Evolutionary conservation across 2,888 invertebrate species (phyloP), one percentile per base, ranked within the genome.

Genomic region (Cepaea hortensis): DNA sequence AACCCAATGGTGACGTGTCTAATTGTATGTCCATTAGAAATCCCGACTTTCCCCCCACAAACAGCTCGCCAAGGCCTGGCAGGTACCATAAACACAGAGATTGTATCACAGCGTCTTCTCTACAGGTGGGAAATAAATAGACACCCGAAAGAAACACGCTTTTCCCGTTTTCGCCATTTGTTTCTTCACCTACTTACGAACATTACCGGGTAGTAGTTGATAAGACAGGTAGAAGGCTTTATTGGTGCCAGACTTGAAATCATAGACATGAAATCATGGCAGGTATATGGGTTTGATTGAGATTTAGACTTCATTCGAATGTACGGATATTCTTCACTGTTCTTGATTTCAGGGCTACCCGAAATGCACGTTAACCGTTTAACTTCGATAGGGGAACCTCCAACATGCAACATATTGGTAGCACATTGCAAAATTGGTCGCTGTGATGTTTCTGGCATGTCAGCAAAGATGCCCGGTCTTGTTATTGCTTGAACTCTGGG

Each of bases 61-160:
- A 48, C 55, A 55, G 55, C 55, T 0, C 75, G 18, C 3, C 46
- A 15, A 50, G 20, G 3, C 7, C 48, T 75, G 48, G 15, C 48
- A 35, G 18, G 75, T 3, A 50, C 15, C 13, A 6, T 75, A 75
- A 75, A 75, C 48, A 75, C 18, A 48, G 18, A 3, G 3, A 46
- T 35, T 18, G 75, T 75, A 18, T 3, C 48, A 18, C 50, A 5
- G 50, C 20, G 13, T 18, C 11, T 48, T 6, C 65, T 48, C 75
- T 48, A 48, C 48, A 48, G 75, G 75, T 18, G 50, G 48, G 48
- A 75, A 48, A 75, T 75, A 75, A 75, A 75, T 75, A 75, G 15
- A 48, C 48, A 46, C 18, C 48, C 48, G 18, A 23, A 13, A 75
- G 73, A 46, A 35, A 48, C 13, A 5, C 20, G 68, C 13, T 75